Evolutionary conservation across 2,113 vertebrate genomes (phyloP), one percentile per base, ranked within the genome.

Genomic region (Kryptolebias marmoratus): DNA sequence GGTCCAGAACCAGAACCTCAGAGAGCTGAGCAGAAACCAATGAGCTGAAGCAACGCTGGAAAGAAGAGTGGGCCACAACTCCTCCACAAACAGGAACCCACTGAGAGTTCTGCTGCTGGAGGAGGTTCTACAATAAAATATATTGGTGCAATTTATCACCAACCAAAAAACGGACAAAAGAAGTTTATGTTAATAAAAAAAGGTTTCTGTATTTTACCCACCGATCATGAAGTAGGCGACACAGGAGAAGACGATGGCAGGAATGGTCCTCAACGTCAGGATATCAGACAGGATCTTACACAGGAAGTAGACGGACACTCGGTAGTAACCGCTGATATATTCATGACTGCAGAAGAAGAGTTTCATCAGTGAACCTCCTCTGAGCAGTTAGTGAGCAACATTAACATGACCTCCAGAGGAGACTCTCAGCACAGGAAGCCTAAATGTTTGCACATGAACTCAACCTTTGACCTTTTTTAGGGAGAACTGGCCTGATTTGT

Each of bases 241-340:
- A 5, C 93, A 95, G 82, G 93, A 95, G 92, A 96, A 97, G 87
- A 95, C 70, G 6, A 98, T 77, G 68, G 94, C 93, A 1, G 96
- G 96, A 10, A 98, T 0, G 15, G 94, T 94, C 79, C 96, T 95
- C 75, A 98, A 90, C 0, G 95, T 94, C 27, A 99, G 55, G 73
- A 98, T 92, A 82, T 99, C 97, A 59, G 94, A 94, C 44, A 96
- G 73, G 15, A 98, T 76, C 87, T 97, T 98, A 16, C 89, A 92
- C 84, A 98, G 92, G 91, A 98, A 99, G 86, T 98, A 99, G 2
- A 93, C 93, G 0, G 96, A 97, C 1, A 93, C 84, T 72, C 97
- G 89, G 91, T 99, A 99, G 81, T 99, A 99, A 1, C 97, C 97
- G 52, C 97, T 98, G 90, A 97, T 97, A 11, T 96, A 98, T 80